phyloP scores from a whole-genome alignment of 2,113 vertebrate species.

The Antidorcas marsupialis region DNA sequence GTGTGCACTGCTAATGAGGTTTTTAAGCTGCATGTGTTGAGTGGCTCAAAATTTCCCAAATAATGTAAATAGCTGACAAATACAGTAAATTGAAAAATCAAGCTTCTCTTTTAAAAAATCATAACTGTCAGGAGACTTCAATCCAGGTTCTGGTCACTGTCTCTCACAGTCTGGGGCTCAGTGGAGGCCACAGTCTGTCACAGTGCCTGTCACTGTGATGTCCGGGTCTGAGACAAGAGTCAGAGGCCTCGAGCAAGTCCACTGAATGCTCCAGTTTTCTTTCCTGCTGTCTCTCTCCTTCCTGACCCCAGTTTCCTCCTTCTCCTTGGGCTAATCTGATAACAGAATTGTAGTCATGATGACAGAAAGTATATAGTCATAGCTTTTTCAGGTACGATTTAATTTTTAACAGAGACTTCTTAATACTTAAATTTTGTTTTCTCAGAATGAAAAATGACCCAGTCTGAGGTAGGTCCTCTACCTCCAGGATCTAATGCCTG shows the following conservation, averaged over 20 bases:
- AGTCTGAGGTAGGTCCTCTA: neutral
- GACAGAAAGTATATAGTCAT: neutral
- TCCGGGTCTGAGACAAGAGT: neutral
- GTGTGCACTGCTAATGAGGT: neutral
- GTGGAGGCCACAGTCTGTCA: too few species aligned
- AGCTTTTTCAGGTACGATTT: neutral
- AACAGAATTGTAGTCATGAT: neutral
- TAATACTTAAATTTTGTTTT: neutral
- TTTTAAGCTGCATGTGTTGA: neutral
- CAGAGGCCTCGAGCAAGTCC: neutral
- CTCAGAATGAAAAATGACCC: neutral
- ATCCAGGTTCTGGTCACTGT: neutral
- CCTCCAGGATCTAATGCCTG: neutral
- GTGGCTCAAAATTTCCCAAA: neutral
- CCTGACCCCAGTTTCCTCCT: neutral
- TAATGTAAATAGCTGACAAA: neutral
- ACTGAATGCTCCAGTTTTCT: neutral
- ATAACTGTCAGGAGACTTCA: neutral
- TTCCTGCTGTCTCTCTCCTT: neutral
- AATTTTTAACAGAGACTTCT: neutral
- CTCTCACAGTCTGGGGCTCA: neutral
- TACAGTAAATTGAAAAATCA: neutral
- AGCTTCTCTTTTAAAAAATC: neutral
- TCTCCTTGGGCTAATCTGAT: neutral
- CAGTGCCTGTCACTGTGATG: neutral